These are phyloP conservation scores for Agrotis exclamationis DNA, from an alignment of 2,888 invertebrate genomes.

Conservation along the genomic window DNA sequence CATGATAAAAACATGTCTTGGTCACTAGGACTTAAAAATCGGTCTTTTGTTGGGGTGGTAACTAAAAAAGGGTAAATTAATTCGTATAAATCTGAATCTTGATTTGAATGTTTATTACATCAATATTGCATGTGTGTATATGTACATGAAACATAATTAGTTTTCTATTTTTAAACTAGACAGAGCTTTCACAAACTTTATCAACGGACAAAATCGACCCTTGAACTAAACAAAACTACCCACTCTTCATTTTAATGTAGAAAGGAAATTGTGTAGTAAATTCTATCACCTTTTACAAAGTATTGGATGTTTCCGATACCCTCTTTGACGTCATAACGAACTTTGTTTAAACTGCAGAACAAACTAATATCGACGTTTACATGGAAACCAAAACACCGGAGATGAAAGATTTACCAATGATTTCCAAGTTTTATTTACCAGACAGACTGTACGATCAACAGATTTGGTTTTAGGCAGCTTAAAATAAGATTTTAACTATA, in stretches of 20 bases:
- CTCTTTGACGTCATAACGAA: conserved; percentile 48
- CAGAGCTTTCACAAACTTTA: conserved; percentile 1
- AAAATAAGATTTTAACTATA: conserved; percentile 23
- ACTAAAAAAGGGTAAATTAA: too few species aligned
- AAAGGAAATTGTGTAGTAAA: conserved; percentile 34
- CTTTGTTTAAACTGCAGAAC: conserved; percentile 30
- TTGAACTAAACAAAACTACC: conserved; percentile 17
- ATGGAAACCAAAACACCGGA: conserved; percentile 52
- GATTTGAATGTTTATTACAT: too few species aligned
- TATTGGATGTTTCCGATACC: conserved; percentile 34
- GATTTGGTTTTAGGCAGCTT: conserved; percentile 33
- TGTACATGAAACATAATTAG: background rate
- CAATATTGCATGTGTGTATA: too few species aligned
- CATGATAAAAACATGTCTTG: too few species aligned
- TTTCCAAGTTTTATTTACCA: conserved; percentile 38
- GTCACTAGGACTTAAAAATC: too few species aligned
- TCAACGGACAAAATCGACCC: conserved; percentile 14
- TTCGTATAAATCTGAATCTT: too few species aligned
- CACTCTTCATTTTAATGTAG: conserved; percentile 34
- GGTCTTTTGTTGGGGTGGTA: too few species aligned
- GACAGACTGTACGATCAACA: conserved; percentile 43
- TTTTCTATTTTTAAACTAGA: conserved; percentile 11
- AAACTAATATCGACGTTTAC: conserved; percentile 37
- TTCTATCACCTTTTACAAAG: conserved; percentile 33
- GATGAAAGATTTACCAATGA: conserved; percentile 55